A percentile compares a stretch with the other conserved stretches of the same genome.
These are phyloP conservation scores for Carabus problematicus DNA, from an alignment of 2,888 invertebrate genomes.

Conservation along the genomic window DNA sequence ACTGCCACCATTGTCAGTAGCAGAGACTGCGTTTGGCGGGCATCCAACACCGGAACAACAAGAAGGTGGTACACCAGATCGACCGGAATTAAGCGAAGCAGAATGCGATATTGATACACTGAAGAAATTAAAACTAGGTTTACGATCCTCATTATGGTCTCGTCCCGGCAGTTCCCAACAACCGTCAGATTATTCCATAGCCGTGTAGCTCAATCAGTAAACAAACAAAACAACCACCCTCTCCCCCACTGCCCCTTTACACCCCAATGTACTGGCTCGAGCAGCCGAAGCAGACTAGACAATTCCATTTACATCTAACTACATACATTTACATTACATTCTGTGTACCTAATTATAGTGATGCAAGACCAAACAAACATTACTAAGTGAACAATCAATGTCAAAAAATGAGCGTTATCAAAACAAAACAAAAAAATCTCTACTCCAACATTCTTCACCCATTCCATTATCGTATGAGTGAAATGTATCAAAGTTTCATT, in stretches of 20 bases:
- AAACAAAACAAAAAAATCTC: constrained; percentile 30
- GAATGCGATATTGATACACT: constrained; percentile 78
- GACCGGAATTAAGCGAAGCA: constrained; percentile 72
- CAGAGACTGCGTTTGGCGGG: constrained; percentile 64
- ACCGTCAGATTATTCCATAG: constrained; percentile 77
- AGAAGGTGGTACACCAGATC: constrained; percentile 59
- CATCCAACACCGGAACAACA: constrained; percentile 53
- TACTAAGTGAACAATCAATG: constrained; percentile 32
- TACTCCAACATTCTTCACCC: constrained; percentile 32
- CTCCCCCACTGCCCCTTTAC: neutral
- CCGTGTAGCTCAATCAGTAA: constrained; percentile 63
- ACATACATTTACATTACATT: constrained; percentile 30
- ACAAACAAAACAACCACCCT: constrained; percentile 1
- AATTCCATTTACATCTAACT: constrained; percentile 38
- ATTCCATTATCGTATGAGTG: constrained; percentile 32
- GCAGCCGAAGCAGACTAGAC: constrained; percentile 8
- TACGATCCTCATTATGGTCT: constrained; percentile 75
- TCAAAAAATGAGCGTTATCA: constrained; percentile 39
- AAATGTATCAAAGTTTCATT: constrained; percentile 44
- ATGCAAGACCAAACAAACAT: constrained; percentile 38
- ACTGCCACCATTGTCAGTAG: constrained; percentile 68
- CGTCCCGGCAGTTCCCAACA: constrained; percentile 68
- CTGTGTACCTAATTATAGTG: constrained; percentile 43
- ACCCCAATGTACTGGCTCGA: neutral
- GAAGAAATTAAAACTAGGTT: constrained; percentile 74